phyloP scores from a whole-genome alignment of 2,888 invertebrate species.

The Drosophila greeni region DNA sequence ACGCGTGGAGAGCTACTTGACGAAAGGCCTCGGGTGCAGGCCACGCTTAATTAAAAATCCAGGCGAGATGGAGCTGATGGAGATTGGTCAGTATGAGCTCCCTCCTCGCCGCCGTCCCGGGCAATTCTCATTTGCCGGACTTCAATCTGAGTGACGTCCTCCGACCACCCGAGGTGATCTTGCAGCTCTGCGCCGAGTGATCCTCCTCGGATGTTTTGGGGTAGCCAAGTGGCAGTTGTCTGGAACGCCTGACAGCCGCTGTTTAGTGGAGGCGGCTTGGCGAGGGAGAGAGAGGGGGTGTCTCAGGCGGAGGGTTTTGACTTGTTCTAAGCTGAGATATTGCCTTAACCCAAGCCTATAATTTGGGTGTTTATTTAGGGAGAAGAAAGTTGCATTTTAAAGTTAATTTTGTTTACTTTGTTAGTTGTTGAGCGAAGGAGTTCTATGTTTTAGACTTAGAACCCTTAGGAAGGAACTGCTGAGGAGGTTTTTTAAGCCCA shows the following conservation, averaged over 20 bases:
- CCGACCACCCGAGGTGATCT: slow-evolving; percentile 65
- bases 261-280: slow-evolving; percentile 16
- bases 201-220: slow-evolving; percentile 38
- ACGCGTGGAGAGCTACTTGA: slow-evolving; percentile 40
- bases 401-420: slow-evolving; percentile 3
- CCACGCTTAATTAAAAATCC: slow-evolving; percentile 72
- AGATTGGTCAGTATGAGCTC: slow-evolving; percentile 30
- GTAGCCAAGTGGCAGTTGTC: slow-evolving; percentile 66
- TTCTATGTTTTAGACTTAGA: not conserved
- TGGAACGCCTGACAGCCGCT: slow-evolving; percentile 39
- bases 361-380: not conserved
- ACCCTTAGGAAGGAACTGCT: too few species aligned
- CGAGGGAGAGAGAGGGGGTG: too few species aligned
- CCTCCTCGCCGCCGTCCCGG: not conserved
- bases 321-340: slow-evolving; percentile 14
- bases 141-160: slow-evolving; percentile 71
- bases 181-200: slow-evolving; percentile 13
- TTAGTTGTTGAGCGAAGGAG: not conserved
- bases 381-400: not conserved
- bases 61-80: slow-evolving; percentile 43
- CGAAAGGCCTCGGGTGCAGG: slow-evolving; percentile 55
- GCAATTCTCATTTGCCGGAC: slow-evolving; percentile 70
- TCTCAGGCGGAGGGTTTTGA: not conserved
- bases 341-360: slow-evolving; percentile 10
- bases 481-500: not conserved